Evolutionary conservation across 2,113 vertebrate species (phyloP).

Genomic region (Gnathonemus longibarbis): DNA sequence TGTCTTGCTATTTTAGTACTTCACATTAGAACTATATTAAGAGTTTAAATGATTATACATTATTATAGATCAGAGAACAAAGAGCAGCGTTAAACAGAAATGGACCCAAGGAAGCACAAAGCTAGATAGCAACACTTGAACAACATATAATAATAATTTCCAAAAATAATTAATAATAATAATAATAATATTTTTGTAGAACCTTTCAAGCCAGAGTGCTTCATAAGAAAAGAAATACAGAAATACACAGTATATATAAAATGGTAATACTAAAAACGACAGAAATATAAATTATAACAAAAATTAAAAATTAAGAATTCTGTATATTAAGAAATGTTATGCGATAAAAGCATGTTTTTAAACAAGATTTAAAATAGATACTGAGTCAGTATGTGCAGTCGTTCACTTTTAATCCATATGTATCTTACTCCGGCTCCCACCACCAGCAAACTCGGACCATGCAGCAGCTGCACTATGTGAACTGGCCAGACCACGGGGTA

Average conservation of each 20-base stretch:
- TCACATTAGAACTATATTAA: background rate
- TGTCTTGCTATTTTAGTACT: background rate
- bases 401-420: background rate
- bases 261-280: background rate
- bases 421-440: background rate
- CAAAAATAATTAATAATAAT: background rate
- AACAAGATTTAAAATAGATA: background rate
- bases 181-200: background rate
- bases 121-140: background rate
- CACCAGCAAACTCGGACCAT: conserved; percentile 51
- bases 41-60: background rate
- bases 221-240: background rate
- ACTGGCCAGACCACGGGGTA: conserved; percentile 92
- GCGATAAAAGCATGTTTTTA: background rate
- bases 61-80: background rate
- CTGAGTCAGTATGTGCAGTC: background rate
- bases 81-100: background rate
- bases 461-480: conserved; percentile 85
- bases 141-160: background rate
- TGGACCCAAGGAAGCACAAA: too few species aligned
- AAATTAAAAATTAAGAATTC: background rate
- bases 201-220: background rate
- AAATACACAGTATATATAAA: too few species aligned
- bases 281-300: background rate
- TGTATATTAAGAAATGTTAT: background rate